Conservation (phyloP, 1,140 invertebrate genomes). For the Drosophila paulistorum region DNA sequence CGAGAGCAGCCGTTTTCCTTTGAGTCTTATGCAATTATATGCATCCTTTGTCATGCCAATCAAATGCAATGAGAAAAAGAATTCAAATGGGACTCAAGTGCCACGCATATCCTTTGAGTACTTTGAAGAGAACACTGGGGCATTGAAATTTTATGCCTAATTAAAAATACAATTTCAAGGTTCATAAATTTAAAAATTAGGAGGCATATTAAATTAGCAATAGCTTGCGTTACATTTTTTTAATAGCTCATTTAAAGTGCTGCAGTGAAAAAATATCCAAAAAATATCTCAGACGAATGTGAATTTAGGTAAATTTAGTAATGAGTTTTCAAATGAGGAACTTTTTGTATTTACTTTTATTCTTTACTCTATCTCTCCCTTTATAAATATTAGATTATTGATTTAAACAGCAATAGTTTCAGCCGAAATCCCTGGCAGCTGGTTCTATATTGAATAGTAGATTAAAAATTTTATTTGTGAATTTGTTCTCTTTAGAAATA, state of each 20-base stretch:
- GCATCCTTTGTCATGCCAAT: slow-evolving; percentile 68
- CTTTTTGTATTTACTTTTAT: too few relatives aligned
- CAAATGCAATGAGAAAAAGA: slow-evolving; percentile 35
- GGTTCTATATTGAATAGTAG: too few relatives aligned
- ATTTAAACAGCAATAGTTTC: too few relatives aligned
- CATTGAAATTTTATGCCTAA: slow-evolving; percentile 78
- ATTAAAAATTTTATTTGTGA: too few relatives aligned
- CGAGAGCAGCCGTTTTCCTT: slow-evolving; percentile 19
- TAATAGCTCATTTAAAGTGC: background rate
- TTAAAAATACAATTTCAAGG: slow-evolving; percentile 76
- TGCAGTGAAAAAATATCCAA: too few relatives aligned
- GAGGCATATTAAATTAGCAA: slow-evolving; percentile 47
- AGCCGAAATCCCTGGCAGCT: too few relatives aligned
- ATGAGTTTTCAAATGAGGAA: too few relatives aligned
- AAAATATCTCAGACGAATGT: too few relatives aligned
- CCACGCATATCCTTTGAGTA: slow-evolving; percentile 48
- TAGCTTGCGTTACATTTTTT: slow-evolving; percentile 42
- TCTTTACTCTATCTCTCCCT: too few relatives aligned
- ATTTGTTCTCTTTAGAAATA: too few relatives aligned
- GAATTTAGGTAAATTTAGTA: too few relatives aligned
- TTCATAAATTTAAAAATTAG: slow-evolving; percentile 46
- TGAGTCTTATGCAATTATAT: slow-evolving; percentile 69
- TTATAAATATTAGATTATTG: too few relatives aligned
- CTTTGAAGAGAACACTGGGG: slow-evolving; percentile 26
- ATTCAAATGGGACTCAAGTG: slow-evolving; percentile 55